These are phyloP conservation scores for Agriopis aurantiaria DNA, from an alignment of 2,888 invertebrate genomes.

Conservation along the genomic window DNA sequence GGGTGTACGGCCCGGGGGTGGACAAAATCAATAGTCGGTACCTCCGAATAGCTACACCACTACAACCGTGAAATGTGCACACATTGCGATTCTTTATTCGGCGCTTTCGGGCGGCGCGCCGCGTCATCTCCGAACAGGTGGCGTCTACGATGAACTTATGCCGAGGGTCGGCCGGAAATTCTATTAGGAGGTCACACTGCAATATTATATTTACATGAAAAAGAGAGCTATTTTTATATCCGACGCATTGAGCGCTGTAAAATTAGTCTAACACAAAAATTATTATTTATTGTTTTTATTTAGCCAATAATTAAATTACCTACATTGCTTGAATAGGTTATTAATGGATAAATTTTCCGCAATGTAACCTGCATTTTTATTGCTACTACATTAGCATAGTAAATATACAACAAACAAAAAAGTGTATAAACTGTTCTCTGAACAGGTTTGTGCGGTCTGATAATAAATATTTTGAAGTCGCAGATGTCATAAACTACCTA, in stretches of 20 bases:
- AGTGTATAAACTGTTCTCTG: slow-evolving; percentile 11
- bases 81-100: slow-evolving; percentile 80
- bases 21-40: slow-evolving; percentile 84
- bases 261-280: not conserved
- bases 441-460: slow-evolving; percentile 17
- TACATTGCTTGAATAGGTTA: not conserved
- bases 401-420: not conserved
- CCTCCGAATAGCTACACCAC: slow-evolving; percentile 76
- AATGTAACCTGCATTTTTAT: not conserved
- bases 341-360: not conserved
- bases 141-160: slow-evolving; percentile 59
- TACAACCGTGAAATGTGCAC: slow-evolving; percentile 76
- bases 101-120: slow-evolving; percentile 64
- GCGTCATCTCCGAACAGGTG: slow-evolving; percentile 75
- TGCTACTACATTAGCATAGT: slow-evolving; percentile 5
- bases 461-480: slow-evolving; percentile 51
- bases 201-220: slow-evolving; percentile 39
- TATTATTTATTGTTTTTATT: not conserved
- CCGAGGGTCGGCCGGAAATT: slow-evolving; percentile 48
- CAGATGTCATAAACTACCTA: slow-evolving; percentile 52
- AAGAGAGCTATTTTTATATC: slow-evolving; percentile 24
- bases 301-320: not conserved
- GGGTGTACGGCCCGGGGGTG: slow-evolving; percentile 77
- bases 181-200: slow-evolving; percentile 48
- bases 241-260: slow-evolving; percentile 8